Evolutionary conservation across 1,140 invertebrate species (phyloP), one percentile per base, ranked within the genome.

Genomic region (Drosophila eugracilis): DNA sequence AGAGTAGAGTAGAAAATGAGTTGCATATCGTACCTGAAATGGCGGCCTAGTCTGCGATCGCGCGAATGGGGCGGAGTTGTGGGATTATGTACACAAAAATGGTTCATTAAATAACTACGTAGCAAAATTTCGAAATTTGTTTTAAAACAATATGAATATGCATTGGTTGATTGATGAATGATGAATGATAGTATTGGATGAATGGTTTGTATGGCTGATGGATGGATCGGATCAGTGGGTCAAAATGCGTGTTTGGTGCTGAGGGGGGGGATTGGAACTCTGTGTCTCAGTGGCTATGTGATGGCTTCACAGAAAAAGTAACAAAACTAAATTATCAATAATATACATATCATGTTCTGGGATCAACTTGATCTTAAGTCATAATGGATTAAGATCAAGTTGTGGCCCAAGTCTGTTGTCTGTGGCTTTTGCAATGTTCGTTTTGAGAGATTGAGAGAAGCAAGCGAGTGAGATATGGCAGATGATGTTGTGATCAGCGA

Each of bases 11-110:
- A 89, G 78, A 89, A 88, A 88, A 88, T 88, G 84, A 88, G 47
- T 86, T 88, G 78, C 75, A 75, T 90, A 90, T 84, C 86, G 86
- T 91, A 91, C 89, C 89, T 91, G 89, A 90, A 84, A 91, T 88
- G 89, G 89, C 75, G 89, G 89, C 89, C 85, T 91, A 91, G 89
- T 91, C 89, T 91, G 89, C 89, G 80, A 81, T 91, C 74, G 67
- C 76, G 77, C 70, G 67, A 90, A 78, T 77, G 89, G 83, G 83
- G 83, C 81, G 83, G 81, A 81, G 81, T 85, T 88, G 83, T 75
- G 84, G 83, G 84, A 88, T 91, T 89, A 89, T 89, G 85, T 86
- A 86, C 78, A 88, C 77, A 84, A 89, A 90, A 84, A 89, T 88
- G 84, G 79, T 88, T 89, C 66, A 89, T 89, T 88, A 78, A 89